Evolutionary conservation across 2,113 vertebrate species (phyloP).

Genomic region (Bombycilla garrulus): DNA sequence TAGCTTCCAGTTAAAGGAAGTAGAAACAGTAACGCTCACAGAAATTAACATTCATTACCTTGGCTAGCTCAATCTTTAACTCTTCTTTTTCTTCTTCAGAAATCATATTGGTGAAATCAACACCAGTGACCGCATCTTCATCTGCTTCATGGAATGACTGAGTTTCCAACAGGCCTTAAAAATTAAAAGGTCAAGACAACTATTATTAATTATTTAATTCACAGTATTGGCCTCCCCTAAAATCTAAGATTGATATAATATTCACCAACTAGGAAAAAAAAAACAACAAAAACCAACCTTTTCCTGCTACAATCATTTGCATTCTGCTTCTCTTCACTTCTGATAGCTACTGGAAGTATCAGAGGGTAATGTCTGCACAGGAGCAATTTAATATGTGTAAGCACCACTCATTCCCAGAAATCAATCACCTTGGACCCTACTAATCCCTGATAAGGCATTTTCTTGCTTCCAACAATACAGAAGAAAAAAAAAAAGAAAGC

Average conservation of each 20-base stretch:
- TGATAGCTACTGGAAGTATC: background rate
- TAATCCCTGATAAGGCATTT: background rate
- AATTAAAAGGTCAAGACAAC: background rate
- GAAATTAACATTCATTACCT: constrained; percentile 75
- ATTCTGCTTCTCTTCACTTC: background rate
- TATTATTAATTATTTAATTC: background rate
- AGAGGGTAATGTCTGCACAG: background rate
- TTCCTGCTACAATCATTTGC: background rate
- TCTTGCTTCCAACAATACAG: background rate
- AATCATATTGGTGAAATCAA: constrained; percentile 80
- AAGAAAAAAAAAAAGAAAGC: background rate
- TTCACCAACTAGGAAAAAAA: background rate
- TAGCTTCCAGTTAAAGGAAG: background rate
- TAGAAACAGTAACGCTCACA: background rate
- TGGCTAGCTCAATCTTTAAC: constrained; percentile 83
- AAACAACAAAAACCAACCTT: background rate
- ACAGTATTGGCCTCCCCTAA: background rate
- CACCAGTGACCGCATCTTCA: constrained; percentile 82
- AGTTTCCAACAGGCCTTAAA: constrained; percentile 86
- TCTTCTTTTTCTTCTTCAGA: constrained; percentile 94
- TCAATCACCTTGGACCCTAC: background rate
- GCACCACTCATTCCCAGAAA: background rate
- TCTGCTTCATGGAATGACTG: constrained; percentile 83
- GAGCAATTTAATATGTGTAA: background rate
- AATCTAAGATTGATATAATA: background rate